Percentiles rank a stretch among this genome's conserved stretches.
These are phyloP conservation scores for Todiramphus saurophagus DNA, from an alignment of 2,113 vertebrate species.

Conservation along the genomic window DNA sequence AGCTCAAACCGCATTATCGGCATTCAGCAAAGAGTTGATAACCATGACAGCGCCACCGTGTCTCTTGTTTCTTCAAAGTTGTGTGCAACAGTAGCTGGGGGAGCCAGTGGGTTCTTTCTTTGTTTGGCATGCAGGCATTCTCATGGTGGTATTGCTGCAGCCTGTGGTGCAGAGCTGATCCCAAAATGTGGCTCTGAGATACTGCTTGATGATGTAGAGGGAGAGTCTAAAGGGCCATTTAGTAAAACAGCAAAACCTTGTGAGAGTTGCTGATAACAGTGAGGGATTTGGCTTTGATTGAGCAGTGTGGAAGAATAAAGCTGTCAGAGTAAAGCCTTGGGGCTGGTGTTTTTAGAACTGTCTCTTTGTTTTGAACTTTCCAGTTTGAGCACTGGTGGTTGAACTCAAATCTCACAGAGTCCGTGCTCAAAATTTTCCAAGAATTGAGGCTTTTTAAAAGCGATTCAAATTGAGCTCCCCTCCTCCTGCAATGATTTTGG, in stretches of 20 bases:
- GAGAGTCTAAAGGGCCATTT: not conserved
- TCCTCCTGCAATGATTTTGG: not conserved
- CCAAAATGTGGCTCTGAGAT: not conserved
- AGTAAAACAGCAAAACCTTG: not conserved
- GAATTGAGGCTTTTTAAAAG: not conserved
- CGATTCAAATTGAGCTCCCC: not conserved
- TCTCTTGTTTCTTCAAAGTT: not conserved
- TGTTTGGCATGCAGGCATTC: not conserved
- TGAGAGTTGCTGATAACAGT: not conserved
- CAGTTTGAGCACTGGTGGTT: not conserved
- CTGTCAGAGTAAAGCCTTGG: not conserved
- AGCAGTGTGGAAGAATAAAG: not conserved
- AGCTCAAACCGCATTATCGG: accelerated
- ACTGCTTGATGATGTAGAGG: not conserved
- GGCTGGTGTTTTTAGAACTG: not conserved
- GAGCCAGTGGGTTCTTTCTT: not conserved
- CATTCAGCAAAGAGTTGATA: not conserved
- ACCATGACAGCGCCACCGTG: accelerated
- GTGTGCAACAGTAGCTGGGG: not conserved
- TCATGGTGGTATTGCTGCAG: not conserved
- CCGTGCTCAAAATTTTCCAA: not conserved
- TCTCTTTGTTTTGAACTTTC: not conserved
- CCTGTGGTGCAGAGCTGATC: not conserved
- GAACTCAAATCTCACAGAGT: not conserved
- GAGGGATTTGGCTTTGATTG: not conserved